Evolutionary conservation across 2,113 vertebrate species (phyloP), one percentile per base, ranked within the genome.

Genomic region (Hystrix cristata): DNA sequence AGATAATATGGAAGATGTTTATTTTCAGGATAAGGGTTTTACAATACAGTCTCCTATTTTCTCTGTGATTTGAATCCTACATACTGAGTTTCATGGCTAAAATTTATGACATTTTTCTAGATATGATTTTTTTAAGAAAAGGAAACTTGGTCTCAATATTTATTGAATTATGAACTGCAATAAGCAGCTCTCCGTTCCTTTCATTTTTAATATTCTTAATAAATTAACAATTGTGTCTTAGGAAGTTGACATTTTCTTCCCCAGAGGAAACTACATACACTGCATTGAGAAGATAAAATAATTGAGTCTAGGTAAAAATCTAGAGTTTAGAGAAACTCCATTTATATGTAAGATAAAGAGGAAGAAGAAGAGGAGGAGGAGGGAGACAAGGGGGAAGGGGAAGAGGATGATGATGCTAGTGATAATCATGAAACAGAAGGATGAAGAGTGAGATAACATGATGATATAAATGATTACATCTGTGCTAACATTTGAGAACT

Each of bases 171-270:
- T 55, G 9, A 84, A 79, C 53, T 79, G 64, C 11, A 84, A 83
- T 64, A 85, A 86, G 55, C 23, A 93, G 74, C 86, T 95, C 25
- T 84, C 48, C 62, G 34, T 87, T 48, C 87, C 72, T 83, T 55
- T 82, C 71, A 86, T 16, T 53, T 93, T 90, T 91, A 65, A 90
- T 60, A 79, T 84, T 95, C 38, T 94, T 94, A 16, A 57, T 97
- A 64, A 94, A n/a, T 86, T 86, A 82, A 55, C 34, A 86, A 31
- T 34, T 79, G 34, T 48, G 14, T 89, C 94, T 96, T 87, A 81
- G 25, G 21, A 96, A 95, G 23, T 78, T 92, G 62, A 94, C 80
- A 81, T 71, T 5, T 16, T 87, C 34, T 92, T 27, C 19, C 29
- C 14, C 15, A 55, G 62, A 90, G 87, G 48, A 89, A 71, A 64